Base-by-base conservation (phyloP, 92 coral and sea anemone species). In the Diadumene lineata region DNA sequence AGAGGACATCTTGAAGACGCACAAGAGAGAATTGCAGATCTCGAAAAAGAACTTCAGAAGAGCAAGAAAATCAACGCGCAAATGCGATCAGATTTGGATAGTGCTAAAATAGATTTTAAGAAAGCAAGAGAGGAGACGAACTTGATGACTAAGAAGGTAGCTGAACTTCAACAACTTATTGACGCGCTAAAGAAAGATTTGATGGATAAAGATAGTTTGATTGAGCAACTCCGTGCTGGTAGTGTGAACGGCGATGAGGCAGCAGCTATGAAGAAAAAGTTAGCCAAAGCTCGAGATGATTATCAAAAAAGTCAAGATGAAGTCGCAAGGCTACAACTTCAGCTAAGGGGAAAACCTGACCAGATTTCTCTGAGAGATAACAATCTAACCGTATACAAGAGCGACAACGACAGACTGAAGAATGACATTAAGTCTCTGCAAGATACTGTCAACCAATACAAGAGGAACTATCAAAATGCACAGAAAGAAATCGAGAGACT, bases 401-500 rank as follows among this genome's bases (percentile, higher is more conserved):
- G 82, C 38, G 93, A 87, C 46, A 84, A 89, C 56, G 92, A 82
- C 48, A 81, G 81, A 31, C 86, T 91, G 3, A 91, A 88, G 64
- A 85, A 76, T 61, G 92, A 91, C 30, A 81, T 84, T 33, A 70
- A 69, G 70, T 70, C 86, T 6, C n/a, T 88, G 28, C 86, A 88
- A 69, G 90, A 76, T n/a, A 69, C 90, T 0, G 43, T 78, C 19
- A 68, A 84, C 29, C 93, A 91, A 34, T 58, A 43, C 44, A 91
- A 88, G 70, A 70, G 56, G 17, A 86, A 81, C 34, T 71, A 68
- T 43, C 97, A 85, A 70, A 91, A 88, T 21, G 83, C 90, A 21
- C 92, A 85, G 69, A 87, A 84, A 66, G 97, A 88, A 50, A 76
- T 69, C 34, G 92, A 91, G 56, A 83, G 80, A 43, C 85, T 88